phyloP scores from a whole-genome alignment of 2,888 invertebrate species.

The Spilarctia lutea region DNA sequence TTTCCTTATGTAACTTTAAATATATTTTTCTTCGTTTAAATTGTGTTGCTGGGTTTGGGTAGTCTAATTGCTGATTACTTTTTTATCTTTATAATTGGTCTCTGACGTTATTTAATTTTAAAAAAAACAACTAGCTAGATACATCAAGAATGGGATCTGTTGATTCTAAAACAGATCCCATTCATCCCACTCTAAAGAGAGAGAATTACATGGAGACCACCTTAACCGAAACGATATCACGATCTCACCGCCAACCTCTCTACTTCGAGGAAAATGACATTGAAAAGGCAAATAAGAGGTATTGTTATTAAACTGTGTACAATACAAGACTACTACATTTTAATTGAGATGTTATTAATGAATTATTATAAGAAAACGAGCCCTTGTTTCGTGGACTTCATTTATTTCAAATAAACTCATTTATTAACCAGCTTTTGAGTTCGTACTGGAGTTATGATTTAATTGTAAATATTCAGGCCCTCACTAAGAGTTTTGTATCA shows the following conservation, averaged over 20 bases:
- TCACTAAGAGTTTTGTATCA: constrained; percentile 39
- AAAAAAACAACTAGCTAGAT: neutral
- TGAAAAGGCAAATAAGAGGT: too few species aligned
- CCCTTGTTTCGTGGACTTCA: constrained; percentile 20
- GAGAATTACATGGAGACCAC: too few species aligned
- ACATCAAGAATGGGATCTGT: neutral
- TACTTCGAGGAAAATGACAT: too few species aligned
- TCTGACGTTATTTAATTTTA: neutral
- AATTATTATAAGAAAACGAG: neutral
- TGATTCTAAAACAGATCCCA: too few species aligned
- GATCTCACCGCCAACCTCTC: too few species aligned
- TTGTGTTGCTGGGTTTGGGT: neutral
- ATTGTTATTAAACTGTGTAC: too few species aligned
- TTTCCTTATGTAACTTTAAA: neutral
- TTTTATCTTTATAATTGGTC: neutral
- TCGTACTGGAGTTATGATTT: constrained; percentile 42
- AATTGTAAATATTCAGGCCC: constrained; percentile 39
- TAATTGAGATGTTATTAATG: constrained; percentile 10
- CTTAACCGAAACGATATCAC: too few species aligned
- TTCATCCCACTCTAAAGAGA: too few species aligned
- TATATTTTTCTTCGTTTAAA: neutral
- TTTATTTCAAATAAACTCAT: constrained; percentile 40
- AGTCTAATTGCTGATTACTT: neutral
- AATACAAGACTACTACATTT: neutral
- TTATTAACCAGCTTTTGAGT: constrained; percentile 31